Evolutionary conservation across 2,888 invertebrate genomes (phyloP).

Genomic region (Drosophila nigricruria): DNA sequence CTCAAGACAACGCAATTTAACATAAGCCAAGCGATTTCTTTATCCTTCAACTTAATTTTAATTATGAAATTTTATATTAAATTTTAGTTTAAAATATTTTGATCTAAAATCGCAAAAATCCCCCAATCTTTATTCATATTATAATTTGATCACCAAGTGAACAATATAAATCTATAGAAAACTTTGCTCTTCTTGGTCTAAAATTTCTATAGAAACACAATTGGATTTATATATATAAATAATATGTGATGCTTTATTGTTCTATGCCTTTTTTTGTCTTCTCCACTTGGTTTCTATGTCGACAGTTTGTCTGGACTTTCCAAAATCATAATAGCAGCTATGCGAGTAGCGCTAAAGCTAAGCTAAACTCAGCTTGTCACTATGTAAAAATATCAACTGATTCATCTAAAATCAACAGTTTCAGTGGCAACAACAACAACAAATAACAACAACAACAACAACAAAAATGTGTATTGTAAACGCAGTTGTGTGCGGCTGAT

Average conservation of each 20-base stretch:
- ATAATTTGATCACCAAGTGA: no score
- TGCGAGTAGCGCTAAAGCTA: constrained; percentile 11
- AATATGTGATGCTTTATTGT: neutral
- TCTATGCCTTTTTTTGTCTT: constrained; percentile 19
- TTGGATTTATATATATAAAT: neutral
- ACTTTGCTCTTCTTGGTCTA: neutral
- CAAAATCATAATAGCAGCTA: constrained; percentile 5
- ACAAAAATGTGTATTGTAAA: constrained; percentile 64
- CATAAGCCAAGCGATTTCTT: no score
- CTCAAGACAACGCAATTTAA: no score
- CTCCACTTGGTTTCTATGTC: constrained; percentile 23
- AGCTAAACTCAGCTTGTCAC: constrained; percentile 44
- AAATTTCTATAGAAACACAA: neutral
- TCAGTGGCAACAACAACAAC: constrained; percentile 1
- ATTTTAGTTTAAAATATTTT: neutral
- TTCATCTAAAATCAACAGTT: constrained; percentile 49
- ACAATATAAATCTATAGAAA: neutral
- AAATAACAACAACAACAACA: constrained; percentile 9
- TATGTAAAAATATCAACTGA: constrained; percentile 65
- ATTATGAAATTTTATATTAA: neutral
- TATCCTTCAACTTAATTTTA: no score
- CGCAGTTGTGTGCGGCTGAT: constrained; percentile 46
- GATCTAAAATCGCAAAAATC: no score
- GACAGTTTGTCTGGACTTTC: constrained; percentile 68
- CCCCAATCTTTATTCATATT: no score